Percentiles rank a stretch among this genome's conserved stretches.
These are phyloP conservation scores for Nestor notabilis DNA, from an alignment of 2,113 vertebrate genomes.

Conservation along the genomic window DNA sequence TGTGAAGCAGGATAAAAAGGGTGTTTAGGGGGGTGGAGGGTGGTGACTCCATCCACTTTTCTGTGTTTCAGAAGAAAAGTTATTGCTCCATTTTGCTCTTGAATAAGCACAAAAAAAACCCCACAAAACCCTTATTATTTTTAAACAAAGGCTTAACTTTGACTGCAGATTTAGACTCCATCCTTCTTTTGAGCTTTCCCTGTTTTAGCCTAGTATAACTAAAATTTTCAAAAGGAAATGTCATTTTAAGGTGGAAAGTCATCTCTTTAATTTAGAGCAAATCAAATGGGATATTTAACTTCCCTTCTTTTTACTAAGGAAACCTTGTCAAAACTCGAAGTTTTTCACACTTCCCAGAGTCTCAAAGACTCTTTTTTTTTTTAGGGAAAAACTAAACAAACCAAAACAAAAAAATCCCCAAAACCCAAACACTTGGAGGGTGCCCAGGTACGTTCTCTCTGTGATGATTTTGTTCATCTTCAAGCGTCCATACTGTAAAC, in stretches of 20 bases:
- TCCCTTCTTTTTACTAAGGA: neutral
- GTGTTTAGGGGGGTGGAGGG: neutral
- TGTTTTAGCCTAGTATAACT: neutral
- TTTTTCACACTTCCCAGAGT: neutral
- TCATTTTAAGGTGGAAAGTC: neutral
- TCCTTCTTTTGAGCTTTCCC: neutral
- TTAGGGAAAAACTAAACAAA: too few relatives aligned
- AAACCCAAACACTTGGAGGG: neutral
- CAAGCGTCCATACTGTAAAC: neutral
- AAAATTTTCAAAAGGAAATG: neutral
- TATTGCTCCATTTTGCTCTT: neutral
- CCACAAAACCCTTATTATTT: neutral
- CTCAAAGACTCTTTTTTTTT: neutral
- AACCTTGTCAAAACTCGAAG: neutral
- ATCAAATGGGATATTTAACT: neutral
- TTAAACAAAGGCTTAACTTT: neutral
- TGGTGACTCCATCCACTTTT: neutral
- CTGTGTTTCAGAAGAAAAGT: neutral
- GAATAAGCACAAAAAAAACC: neutral
- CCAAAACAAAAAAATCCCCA: too few relatives aligned
- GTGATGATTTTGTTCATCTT: neutral
- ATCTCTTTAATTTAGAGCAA: neutral
- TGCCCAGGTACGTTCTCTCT: neutral
- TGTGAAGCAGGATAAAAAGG: neutral
- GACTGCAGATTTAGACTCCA: neutral